These are phyloP conservation scores for Ptyas mucosa DNA, from an alignment of 2,113 vertebrate genomes.

Conservation along the genomic window DNA sequence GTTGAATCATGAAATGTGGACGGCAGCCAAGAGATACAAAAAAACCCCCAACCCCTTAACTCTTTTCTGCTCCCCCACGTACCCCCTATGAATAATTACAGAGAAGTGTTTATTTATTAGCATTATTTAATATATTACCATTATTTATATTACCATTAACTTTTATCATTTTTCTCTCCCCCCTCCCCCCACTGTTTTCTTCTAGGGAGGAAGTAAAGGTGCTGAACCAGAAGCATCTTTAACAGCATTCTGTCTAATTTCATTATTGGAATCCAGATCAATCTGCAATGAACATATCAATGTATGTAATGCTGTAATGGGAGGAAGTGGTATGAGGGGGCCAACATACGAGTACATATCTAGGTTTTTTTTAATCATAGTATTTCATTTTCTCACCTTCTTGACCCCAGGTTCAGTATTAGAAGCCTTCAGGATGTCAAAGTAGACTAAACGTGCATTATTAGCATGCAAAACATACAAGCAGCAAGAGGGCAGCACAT, in stretches of 20 bases:
- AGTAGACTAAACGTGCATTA: not conserved
- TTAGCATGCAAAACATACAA: not conserved
- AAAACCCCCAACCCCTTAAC: not conserved
- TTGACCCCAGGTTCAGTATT: not conserved
- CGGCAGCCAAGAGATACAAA: not conserved
- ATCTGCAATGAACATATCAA: constrained; percentile 67
- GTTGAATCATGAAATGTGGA: not conserved
- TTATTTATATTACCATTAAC: not conserved
- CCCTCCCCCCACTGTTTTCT: not conserved
- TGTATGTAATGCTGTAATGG: constrained; percentile 62
- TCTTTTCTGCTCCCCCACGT: not conserved
- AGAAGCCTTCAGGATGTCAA: not conserved
- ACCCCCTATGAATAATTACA: not conserved
- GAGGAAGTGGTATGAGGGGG: not conserved
- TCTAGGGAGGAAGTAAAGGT: constrained; percentile 70
- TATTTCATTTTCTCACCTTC: not conserved
- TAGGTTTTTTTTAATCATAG: not conserved
- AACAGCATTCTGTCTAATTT: constrained; percentile 82
- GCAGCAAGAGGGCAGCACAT: not conserved
- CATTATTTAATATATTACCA: not conserved
- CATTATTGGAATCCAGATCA: constrained; percentile 71
- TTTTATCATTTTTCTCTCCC: not conserved
- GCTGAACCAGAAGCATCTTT: constrained; percentile 73
- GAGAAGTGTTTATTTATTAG: not conserved
- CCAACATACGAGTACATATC: rapidly evolving